phyloP scores from a whole-genome alignment of 2,113 vertebrate genomes.

The Boleophthalmus pectinirostris region DNA sequence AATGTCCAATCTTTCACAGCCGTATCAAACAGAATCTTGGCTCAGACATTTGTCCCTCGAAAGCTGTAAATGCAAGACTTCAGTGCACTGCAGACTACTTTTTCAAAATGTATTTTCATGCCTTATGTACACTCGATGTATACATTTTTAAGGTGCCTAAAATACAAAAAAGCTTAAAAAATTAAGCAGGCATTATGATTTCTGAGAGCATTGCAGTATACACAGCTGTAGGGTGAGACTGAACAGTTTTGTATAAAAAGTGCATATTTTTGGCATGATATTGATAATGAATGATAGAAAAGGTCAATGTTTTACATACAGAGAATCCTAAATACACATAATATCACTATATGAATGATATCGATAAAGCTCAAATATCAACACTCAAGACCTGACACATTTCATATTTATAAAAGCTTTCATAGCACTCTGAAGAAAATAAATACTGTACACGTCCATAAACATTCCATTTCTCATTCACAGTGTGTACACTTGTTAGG shows the following conservation, averaged over 20 bases:
- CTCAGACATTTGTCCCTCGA: background rate
- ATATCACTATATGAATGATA: conserved; percentile 51
- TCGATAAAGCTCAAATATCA: conserved; percentile 42
- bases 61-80: background rate
- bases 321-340: conserved; percentile 47
- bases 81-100: conserved; percentile 9
- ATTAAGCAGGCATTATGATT: conserved; percentile 15
- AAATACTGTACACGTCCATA: conserved; percentile 77
- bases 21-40: background rate
- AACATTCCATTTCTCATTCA: conserved; percentile 42
- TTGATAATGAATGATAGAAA: conserved; percentile 65
- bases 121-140: conserved; percentile 29
- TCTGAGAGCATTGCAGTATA: conserved; percentile 34
- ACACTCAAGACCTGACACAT: conserved; percentile 46
- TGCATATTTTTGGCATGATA: conserved; percentile 57
- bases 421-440: conserved; percentile 70
- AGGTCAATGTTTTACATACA: conserved; percentile 59
- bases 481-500: conserved; percentile 52
- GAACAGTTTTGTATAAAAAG: conserved; percentile 66
- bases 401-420: conserved; percentile 66
- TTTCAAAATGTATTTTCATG: conserved; percentile 20
- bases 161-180: conserved; percentile 23
- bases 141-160: conserved; percentile 24
- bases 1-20: conserved; percentile 14
- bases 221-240: conserved; percentile 28